Evolutionary conservation across 1,140 invertebrate genomes (phyloP).

Genomic region (Ganaspis sp.): DNA sequence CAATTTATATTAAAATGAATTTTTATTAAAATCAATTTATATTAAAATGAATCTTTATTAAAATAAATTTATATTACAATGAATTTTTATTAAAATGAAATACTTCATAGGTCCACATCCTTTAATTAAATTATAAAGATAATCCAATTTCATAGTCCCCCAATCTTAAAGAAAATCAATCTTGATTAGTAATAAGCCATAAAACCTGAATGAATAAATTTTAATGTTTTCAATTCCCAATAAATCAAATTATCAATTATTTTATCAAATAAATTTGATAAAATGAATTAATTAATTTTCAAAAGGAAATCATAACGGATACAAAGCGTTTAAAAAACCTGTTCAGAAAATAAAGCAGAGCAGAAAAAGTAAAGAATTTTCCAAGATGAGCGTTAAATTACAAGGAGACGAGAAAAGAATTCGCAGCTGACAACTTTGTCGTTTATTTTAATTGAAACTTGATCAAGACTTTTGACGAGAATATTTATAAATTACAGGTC

Average conservation of each 20-base stretch:
- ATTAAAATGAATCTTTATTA: no score
- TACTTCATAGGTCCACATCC: not conserved
- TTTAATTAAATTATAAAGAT: not conserved
- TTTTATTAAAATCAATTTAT: not conserved
- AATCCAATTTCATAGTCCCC: not conserved
- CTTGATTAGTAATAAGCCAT: no score
- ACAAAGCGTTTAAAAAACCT: no score
- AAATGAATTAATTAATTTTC: no score
- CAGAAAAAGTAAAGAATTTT: not conserved
- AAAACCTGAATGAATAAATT: no score
- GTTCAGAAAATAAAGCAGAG: no score
- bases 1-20: no score
- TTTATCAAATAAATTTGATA: no score
- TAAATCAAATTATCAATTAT: no score
- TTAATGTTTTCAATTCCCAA: no score
- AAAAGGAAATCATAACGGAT: no score
- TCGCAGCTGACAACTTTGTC: not conserved
- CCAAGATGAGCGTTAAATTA: not conserved
- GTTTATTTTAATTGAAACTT: not conserved
- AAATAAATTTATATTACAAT: no score
- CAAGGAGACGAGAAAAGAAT: not conserved
- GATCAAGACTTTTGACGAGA: not conserved
- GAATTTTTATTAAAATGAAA: not conserved
- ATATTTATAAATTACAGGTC: not conserved
- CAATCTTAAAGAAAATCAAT: not conserved